Conservation (phyloP, 2,888 invertebrate species). For the Coleophora flavipennella region DNA sequence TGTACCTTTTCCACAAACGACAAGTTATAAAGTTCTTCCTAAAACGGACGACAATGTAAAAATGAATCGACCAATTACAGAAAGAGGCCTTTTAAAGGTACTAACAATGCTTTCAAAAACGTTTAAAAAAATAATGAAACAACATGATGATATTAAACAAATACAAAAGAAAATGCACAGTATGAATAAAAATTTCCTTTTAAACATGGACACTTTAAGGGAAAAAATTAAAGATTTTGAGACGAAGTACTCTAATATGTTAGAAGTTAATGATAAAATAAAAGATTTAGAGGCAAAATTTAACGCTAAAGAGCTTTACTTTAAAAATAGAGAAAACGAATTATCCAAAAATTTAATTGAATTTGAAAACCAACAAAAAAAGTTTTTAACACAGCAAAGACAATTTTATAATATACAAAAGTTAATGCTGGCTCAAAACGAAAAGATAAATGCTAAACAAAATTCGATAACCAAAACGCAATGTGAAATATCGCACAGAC, state of each 20-base stretch:
- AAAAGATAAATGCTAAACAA: slow-evolving; percentile 52
- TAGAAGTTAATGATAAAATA: slow-evolving; percentile 36
- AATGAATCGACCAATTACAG: slow-evolving; percentile 34
- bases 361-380: slow-evolving; percentile 53
- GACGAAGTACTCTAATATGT: slow-evolving; percentile 35
- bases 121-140: slow-evolving; percentile 55
- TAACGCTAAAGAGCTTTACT: slow-evolving; percentile 29
- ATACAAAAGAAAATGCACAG: slow-evolving; percentile 36
- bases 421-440: slow-evolving; percentile 51
- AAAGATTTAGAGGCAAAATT: slow-evolving; percentile 33
- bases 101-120: slow-evolving; percentile 53
- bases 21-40: slow-evolving; percentile 36
- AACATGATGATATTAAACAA: slow-evolving; percentile 47
- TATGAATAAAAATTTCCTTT: slow-evolving; percentile 36
- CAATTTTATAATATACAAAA: slow-evolving; percentile 57
- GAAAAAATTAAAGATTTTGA: slow-evolving; percentile 47
- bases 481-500: slow-evolving; percentile 51
- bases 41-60: slow-evolving; percentile 18
- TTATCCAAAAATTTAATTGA: slow-evolving; percentile 39
- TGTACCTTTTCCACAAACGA: slow-evolving; percentile 22
- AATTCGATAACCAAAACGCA: slow-evolving; percentile 51
- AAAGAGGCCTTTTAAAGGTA: slow-evolving; percentile 51
- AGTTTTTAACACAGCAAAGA: slow-evolving; percentile 49
- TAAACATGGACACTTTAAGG: slow-evolving; percentile 27
- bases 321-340: slow-evolving; percentile 36